Evolutionary conservation across 2,888 invertebrate genomes (phyloP).

Genomic region (Anticlea derivata): DNA sequence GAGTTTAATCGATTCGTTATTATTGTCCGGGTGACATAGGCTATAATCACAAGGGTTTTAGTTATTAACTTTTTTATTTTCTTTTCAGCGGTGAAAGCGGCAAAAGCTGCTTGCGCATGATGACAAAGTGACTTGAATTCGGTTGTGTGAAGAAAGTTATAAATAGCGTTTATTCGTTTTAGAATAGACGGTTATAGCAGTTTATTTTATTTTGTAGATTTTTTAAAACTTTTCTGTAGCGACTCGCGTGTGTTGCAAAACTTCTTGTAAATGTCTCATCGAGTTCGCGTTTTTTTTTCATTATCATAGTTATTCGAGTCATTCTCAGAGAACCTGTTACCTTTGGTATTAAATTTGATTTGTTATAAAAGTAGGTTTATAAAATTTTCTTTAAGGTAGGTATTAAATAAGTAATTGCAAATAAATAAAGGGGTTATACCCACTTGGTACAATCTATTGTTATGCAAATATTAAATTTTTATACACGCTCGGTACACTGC

Average conservation of each 20-base stretch:
- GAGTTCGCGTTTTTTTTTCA: too few relatives aligned
- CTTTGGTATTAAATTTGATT: constrained; percentile 15
- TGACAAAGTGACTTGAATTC: constrained; percentile 40
- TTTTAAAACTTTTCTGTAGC: neutral
- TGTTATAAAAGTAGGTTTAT: neutral
- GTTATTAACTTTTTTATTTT: constrained; percentile 21
- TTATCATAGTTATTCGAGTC: neutral
- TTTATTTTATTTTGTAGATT: neutral
- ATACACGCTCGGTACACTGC: too few relatives aligned
- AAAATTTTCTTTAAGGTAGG: neutral
- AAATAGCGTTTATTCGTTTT: constrained; percentile 67
- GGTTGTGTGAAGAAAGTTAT: constrained; percentile 24
- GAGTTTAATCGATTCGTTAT: too few relatives aligned
- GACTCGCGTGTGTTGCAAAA: neutral
- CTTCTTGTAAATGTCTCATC: neutral
- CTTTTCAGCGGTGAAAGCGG: constrained; percentile 77
- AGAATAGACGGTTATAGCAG: constrained; percentile 59
- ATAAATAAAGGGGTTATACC: too few relatives aligned
- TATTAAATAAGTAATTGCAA: constrained; percentile 6
- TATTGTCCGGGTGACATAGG: too few relatives aligned
- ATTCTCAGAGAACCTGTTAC: constrained; percentile 23
- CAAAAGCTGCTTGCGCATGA: constrained; percentile 81
- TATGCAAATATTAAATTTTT: too few relatives aligned
- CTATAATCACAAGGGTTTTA: too few relatives aligned
- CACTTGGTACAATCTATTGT: too few relatives aligned